These are phyloP conservation scores for Ariopsis seemanni DNA, from an alignment of 2,113 vertebrate species.

Conservation along the genomic window DNA sequence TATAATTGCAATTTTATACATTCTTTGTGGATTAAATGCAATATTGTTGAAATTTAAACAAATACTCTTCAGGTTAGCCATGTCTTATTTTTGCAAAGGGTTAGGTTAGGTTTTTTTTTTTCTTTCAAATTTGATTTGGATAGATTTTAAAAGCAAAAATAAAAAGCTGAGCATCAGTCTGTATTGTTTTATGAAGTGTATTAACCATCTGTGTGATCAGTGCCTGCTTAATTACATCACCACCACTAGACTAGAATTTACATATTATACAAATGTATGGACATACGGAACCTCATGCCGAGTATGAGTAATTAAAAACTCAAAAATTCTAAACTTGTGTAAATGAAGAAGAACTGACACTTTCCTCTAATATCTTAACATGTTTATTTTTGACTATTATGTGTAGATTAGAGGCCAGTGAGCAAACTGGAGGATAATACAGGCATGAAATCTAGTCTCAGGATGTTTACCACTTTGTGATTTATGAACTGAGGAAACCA, in stretches of 20 bases:
- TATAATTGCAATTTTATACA: not conserved
- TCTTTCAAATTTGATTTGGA: not conserved
- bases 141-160: conserved; percentile 8
- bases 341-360: not conserved
- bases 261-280: conserved; percentile 38
- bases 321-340: not conserved
- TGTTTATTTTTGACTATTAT: not conserved
- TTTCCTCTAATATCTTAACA: not conserved
- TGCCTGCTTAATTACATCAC: conserved; percentile 60
- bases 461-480: conserved; percentile 26
- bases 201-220: conserved; percentile 49
- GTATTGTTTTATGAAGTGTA: conserved; percentile 48
- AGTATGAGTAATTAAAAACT: conserved; percentile 31
- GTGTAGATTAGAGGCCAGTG: not conserved
- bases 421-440: not conserved
- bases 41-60: not conserved
- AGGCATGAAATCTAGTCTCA: conserved; percentile 17
- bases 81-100: not conserved
- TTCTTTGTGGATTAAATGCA: not conserved
- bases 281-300: conserved; percentile 2
- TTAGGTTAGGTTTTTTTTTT: not conserved
- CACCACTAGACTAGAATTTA: conserved; percentile 47
- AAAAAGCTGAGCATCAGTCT: conserved; percentile 45
- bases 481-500: conserved; percentile 24
- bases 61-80: not conserved